Conservation (phyloP, 2,797 vertebrate species). For the Carduelis carduelis region DNA sequence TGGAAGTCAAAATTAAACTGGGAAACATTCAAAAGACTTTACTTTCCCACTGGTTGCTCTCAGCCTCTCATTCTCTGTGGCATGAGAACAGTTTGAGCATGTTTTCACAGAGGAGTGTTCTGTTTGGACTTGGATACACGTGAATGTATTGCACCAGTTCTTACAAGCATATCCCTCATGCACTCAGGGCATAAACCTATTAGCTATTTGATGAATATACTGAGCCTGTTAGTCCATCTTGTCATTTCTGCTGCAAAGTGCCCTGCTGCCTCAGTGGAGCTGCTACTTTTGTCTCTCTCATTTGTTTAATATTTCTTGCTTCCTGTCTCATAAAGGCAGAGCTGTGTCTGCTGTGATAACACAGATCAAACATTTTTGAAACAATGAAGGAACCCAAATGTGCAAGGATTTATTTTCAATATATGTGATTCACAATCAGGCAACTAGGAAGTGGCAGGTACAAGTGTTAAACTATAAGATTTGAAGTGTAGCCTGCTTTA, state of each 20-base stretch:
- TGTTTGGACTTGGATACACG: background rate
- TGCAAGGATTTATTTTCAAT: conserved; percentile 20
- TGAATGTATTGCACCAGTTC: background rate
- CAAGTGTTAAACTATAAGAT: background rate
- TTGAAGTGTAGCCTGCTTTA: background rate
- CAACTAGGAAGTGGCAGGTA: background rate
- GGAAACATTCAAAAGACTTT: background rate
- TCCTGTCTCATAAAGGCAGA: background rate
- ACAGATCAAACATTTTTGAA: conserved; percentile 38
- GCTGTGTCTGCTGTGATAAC: conserved; percentile 33
- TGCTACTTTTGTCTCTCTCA: conserved; percentile 7
- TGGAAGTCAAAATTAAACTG: background rate
- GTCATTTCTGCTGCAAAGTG: background rate
- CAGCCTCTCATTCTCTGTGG: background rate
- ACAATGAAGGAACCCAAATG: conserved; percentile 4
- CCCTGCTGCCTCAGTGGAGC: background rate
- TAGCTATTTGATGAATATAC: background rate
- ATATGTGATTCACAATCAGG: background rate
- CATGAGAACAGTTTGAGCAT: background rate
- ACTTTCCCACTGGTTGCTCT: background rate
- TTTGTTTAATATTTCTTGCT: conserved; percentile 44
- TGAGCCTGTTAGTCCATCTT: background rate
- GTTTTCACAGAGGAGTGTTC: background rate
- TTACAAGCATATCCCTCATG: background rate
- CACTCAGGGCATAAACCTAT: background rate